phyloP scores from a whole-genome alignment of 2,797 vertebrate species.

The Myotis daubentonii region DNA sequence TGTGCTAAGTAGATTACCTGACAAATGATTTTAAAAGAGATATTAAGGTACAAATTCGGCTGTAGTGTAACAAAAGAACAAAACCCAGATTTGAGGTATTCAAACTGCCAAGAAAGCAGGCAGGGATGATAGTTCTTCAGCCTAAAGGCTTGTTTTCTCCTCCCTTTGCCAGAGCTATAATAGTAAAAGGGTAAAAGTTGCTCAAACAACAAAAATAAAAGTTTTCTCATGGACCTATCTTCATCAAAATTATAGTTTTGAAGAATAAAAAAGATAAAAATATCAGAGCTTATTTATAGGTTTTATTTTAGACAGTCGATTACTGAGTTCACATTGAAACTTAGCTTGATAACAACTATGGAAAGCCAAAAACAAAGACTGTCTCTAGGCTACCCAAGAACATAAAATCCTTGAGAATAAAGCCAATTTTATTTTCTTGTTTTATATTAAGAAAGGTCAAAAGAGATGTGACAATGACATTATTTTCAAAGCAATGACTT shows the following conservation, averaged over 20 bases:
- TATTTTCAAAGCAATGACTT: slow-evolving; percentile 47
- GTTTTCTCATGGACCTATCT: neutral
- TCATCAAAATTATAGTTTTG: slow-evolving; percentile 19
- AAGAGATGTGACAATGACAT: neutral
- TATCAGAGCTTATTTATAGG: neutral
- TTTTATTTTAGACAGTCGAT: slow-evolving; percentile 27
- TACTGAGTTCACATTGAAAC: slow-evolving; percentile 30
- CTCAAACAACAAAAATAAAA: slow-evolving; percentile 8
- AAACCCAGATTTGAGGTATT: neutral
- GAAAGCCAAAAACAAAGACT: neutral
- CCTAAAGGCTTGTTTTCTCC: neutral
- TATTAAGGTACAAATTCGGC: slow-evolving; percentile 4
- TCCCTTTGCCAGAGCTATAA: neutral
- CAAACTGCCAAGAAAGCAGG: neutral
- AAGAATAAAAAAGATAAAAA: slow-evolving; percentile 35
- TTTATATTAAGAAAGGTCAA: slow-evolving; percentile 11
- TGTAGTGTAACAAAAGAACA: slow-evolving; percentile 35
- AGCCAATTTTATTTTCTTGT: neutral
- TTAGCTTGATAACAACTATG: neutral
- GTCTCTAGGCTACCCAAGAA: neutral
- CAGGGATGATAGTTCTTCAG: neutral
- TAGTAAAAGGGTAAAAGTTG: neutral
- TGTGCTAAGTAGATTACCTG: neutral
- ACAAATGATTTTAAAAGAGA: neutral
- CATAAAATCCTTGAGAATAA: slow-evolving; percentile 25